These are phyloP conservation scores for Sturmia bella DNA, from an alignment of 2,888 invertebrate species.

Conservation along the genomic window DNA sequence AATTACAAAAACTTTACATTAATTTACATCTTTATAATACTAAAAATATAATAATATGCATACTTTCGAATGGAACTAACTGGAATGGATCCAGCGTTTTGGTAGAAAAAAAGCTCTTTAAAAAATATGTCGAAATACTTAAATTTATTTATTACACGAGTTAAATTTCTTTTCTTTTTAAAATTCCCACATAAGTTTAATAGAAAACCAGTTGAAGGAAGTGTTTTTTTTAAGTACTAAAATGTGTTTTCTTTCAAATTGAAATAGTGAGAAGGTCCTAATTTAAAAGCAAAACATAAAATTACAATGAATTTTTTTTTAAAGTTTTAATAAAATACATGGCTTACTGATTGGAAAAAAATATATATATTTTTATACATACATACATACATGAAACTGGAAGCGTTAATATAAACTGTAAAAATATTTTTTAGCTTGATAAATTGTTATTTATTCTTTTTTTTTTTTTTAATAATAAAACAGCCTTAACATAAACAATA, in stretches of 20 bases:
- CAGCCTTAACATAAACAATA: conserved; percentile 35
- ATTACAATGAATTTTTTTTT: conserved; percentile 1
- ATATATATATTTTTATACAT: neutral
- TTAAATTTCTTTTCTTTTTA: neutral
- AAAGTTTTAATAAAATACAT: neutral
- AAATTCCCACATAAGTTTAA: neutral
- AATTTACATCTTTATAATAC: too few relatives aligned
- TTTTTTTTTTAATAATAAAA: conserved; percentile 19
- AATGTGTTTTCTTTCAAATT: neutral
- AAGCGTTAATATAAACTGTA: conserved; percentile 29
- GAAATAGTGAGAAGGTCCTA: conserved; percentile 15
- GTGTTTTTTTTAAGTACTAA: neutral
- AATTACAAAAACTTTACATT: too few relatives aligned
- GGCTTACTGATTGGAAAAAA: conserved; percentile 4
- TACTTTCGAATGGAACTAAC: too few relatives aligned
- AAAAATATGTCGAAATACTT: conserved; percentile 18
- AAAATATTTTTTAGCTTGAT: conserved; percentile 46
- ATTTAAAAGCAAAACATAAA: neutral
- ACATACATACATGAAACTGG: neutral
- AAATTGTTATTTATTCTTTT: conserved; percentile 49
- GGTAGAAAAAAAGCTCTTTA: neutral
- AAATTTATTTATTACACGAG: conserved; percentile 17
- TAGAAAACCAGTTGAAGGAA: neutral
- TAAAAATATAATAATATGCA: too few relatives aligned
- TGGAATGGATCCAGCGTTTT: too few relatives aligned